Evolutionary conservation across 2,113 vertebrate species (phyloP), one percentile per base, ranked within the genome.

Genomic region (Nibea albiflora): DNA sequence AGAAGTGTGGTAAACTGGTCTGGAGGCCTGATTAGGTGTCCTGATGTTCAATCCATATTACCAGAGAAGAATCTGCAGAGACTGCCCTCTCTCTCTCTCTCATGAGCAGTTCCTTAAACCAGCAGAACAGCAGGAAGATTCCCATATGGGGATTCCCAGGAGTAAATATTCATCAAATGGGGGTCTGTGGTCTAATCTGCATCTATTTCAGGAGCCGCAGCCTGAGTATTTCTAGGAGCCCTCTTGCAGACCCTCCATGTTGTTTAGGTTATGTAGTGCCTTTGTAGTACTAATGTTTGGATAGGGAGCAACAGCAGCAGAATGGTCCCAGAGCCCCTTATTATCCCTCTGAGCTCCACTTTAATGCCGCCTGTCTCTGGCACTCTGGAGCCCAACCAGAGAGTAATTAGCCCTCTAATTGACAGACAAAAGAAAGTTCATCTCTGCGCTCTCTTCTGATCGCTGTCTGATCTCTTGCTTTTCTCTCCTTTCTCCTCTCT

Each of bases 391-490:
- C 78, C 61, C 69, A 11, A 78, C 73, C 85, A 81, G 62, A 80
- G 61, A 82, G 76, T 78, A 86, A 80, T 88, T 84, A 86, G 80
- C 73, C 73, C 63, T 64, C 24, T 83, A 83, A 89, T 84, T 80
- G 80, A 78, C 74, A 78, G 73, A 88, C 78, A 73, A 85, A 83
- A 53, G 76, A 50, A 76, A 85, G 81, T 79, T 84, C 65, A 85
- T 81, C 31, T 64, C 22, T 64, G 11, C 11, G 39, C 64, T 76
- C 66, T 61, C 44, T 71, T 57, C 35, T 71, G 84, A 86, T 74
- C 3, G 4, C 24, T 7, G 52, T 73, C 70, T 88, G 66, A 84
- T 88, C 76, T 76, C 28, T 57, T n/a, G 17, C 64, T 19, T 64
- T 44, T 49, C 12, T 31, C 57, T 58, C 53, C n/a, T 64, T 53